Percentiles rank a stretch among this genome's conserved stretches.
These are phyloP conservation scores for Aleiodes sp. DNA, from an alignment of 1,140 invertebrate genomes.

Conservation along the genomic window DNA sequence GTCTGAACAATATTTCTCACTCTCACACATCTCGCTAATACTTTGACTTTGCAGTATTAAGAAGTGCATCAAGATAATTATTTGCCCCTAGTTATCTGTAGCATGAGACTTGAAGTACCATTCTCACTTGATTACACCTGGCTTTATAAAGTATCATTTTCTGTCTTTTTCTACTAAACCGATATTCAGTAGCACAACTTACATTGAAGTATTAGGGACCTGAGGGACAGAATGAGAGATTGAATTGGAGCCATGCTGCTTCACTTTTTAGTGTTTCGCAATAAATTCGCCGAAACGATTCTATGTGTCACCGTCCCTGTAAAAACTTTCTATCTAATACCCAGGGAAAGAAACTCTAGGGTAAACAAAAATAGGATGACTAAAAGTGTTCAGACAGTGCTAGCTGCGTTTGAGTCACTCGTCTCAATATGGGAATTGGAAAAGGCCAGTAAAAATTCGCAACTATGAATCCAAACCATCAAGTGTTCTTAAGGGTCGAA, in stretches of 20 bases:
- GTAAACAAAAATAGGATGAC: too few relatives aligned
- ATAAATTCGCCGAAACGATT: constrained; percentile 22
- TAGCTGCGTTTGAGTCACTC: neutral
- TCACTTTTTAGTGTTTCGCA: neutral
- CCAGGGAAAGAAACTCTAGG: neutral
- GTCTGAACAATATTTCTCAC: too few relatives aligned
- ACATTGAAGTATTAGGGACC: neutral
- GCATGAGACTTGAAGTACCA: too few relatives aligned
- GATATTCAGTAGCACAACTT: neutral
- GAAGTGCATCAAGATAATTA: too few relatives aligned
- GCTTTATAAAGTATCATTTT: too few relatives aligned
- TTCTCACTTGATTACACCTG: too few relatives aligned
- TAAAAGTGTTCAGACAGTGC: constrained; percentile 14
- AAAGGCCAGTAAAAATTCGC: constrained; percentile 7
- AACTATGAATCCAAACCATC: neutral
- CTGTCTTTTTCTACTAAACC: too few relatives aligned
- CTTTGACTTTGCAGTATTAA: too few relatives aligned
- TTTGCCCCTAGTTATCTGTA: too few relatives aligned
- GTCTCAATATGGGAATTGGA: neutral
- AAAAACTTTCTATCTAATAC: neutral
- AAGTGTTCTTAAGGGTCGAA: neutral
- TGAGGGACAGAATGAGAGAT: constrained; percentile 3
- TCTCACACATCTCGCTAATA: too few relatives aligned
- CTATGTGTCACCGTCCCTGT: neutral
- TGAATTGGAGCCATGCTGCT: neutral